phyloP scores from a whole-genome alignment of 2,797 vertebrate species.

The Denticeps clupeoides region DNA sequence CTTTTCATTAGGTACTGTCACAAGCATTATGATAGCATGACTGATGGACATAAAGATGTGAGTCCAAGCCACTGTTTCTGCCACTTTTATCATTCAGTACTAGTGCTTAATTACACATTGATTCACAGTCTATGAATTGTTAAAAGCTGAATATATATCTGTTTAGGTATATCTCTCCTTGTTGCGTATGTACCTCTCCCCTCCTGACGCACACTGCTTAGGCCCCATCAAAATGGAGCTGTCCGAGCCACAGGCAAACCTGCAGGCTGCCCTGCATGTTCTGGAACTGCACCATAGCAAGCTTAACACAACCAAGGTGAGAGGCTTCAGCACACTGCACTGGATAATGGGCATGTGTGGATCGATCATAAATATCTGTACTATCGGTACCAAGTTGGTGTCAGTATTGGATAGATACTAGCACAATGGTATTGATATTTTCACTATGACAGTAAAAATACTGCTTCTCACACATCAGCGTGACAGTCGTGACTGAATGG shows the following conservation, averaged over 20 bases:
- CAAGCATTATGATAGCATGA: slow-evolving; percentile 74
- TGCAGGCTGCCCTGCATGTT: slow-evolving; percentile 84
- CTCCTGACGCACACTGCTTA: slow-evolving; percentile 87
- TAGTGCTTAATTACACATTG: too few relatives aligned
- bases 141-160: slow-evolving; percentile 19
- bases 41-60: slow-evolving; percentile 87
- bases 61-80: slow-evolving; percentile 44
- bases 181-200: slow-evolving; percentile 93
- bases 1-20: slow-evolving; percentile 85
- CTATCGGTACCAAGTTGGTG: too few relatives aligned
- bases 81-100: neutral
- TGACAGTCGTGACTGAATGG: too few relatives aligned
- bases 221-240: slow-evolving; percentile 94
- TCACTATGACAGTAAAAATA: too few relatives aligned
- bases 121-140: neutral
- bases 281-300: slow-evolving; percentile 93
- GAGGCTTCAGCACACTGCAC: too few relatives aligned
- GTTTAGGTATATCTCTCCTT: slow-evolving; percentile 88
- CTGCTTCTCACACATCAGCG: too few relatives aligned
- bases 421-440: too few relatives aligned
- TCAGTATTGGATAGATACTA: too few relatives aligned
- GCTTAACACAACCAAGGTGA: slow-evolving; percentile 92
- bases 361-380: too few relatives aligned
- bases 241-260: slow-evolving; percentile 82
- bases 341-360: neutral